These are phyloP conservation scores for Herpetotheres cachinnans DNA, from an alignment of 2,113 vertebrate genomes.

Conservation along the genomic window DNA sequence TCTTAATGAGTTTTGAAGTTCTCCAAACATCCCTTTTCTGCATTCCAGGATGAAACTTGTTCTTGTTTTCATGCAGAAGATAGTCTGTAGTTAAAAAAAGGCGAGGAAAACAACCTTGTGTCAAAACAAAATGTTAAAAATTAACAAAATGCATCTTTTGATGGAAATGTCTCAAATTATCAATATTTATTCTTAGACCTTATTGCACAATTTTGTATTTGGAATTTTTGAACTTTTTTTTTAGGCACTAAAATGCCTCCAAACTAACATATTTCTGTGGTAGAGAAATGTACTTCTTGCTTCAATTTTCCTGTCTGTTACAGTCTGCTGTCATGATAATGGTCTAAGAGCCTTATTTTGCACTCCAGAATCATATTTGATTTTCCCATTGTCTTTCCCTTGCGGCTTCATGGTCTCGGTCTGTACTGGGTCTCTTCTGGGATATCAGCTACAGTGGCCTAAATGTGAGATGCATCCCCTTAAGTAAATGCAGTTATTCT, in stretches of 20 bases:
- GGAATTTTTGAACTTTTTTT: neutral
- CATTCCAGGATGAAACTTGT: neutral
- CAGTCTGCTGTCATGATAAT: neutral
- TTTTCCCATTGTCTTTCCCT: neutral
- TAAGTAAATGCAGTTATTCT: neutral
- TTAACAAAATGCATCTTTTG: neutral
- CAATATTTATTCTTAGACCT: neutral
- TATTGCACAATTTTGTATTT: neutral
- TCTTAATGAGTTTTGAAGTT: neutral
- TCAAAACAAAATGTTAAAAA: neutral
- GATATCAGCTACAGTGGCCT: accelerated
- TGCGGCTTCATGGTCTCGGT: neutral
- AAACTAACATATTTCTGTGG: neutral
- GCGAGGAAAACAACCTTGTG: neutral
- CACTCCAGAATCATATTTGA: neutral
- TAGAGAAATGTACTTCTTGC: neutral
- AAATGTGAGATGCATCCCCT: neutral
- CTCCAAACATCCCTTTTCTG: neutral
- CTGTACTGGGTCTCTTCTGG: neutral
- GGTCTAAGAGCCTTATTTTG: neutral
- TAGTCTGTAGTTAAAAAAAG: neutral
- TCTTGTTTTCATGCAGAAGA: neutral
- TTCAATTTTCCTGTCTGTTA: neutral
- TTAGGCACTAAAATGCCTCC: neutral
- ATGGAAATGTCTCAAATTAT: neutral